Percentiles rank a stretch among this genome's conserved stretches.
Evolutionary conservation across 2,797 vertebrate genomes (phyloP).

Genomic region (Smutsia gigantea): DNA sequence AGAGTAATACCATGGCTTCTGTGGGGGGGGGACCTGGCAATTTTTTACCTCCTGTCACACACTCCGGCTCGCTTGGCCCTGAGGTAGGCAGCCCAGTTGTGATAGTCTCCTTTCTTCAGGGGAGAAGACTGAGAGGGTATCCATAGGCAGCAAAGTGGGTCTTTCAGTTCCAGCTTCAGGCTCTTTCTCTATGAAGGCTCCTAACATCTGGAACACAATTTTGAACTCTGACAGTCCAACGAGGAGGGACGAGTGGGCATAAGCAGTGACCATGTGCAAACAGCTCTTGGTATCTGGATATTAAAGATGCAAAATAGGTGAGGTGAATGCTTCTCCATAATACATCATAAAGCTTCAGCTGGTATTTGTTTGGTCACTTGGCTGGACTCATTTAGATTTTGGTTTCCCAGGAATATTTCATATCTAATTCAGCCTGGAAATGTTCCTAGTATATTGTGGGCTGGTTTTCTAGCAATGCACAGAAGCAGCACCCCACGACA

Average conservation of each 20-base stretch:
- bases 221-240: not conserved
- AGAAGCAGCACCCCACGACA: not conserved
- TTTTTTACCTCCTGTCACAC: not conserved
- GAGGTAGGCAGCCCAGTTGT: not conserved
- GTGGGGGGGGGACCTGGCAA: rapidly evolving
- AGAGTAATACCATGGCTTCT: not conserved
- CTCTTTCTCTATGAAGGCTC: not conserved
- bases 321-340: too few species aligned
- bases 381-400: not conserved
- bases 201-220: not conserved
- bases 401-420: not conserved
- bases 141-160: not conserved
- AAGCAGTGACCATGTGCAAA: not conserved
- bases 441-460: not conserved
- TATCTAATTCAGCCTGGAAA: not conserved
- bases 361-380: not conserved
- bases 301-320: not conserved
- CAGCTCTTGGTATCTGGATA: not conserved
- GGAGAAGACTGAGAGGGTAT: not conserved
- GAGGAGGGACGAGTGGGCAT: not conserved
- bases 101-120: not conserved
- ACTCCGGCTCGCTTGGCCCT: not conserved
- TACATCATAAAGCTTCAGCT: not conserved
- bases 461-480: not conserved
- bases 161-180: not conserved